Evolutionary conservation across 2,113 vertebrate species (phyloP).

Genomic region (Pristiophorus japonicus): DNA sequence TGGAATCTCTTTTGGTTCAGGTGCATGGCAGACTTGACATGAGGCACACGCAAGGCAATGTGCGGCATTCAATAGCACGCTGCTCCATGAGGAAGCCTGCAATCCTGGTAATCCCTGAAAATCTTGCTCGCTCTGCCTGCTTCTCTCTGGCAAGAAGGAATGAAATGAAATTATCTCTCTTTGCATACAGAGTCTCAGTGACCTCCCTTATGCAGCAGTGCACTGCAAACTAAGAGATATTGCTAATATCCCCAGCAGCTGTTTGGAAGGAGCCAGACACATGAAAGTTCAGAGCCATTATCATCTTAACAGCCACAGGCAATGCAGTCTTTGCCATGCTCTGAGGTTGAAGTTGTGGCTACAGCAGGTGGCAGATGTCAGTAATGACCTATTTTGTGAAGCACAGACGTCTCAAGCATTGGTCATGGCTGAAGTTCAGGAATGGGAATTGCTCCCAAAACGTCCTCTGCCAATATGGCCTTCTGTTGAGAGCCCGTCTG

Average conservation of each 20-base stretch:
- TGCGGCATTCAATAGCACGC: neutral
- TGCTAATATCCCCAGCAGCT: neutral
- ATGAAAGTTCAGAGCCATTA: neutral
- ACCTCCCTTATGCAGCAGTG: neutral
- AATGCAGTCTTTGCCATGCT: neutral
- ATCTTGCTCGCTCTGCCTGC: neutral
- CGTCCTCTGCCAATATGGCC: too few species aligned
- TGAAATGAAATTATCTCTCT: neutral
- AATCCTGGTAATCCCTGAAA: neutral
- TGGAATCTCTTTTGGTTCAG: neutral
- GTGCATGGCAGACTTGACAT: neutral
- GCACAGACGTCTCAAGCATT: too few species aligned
- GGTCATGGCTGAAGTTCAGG: too few species aligned
- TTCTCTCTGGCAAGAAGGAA: neutral
- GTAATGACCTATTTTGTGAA: too few species aligned
- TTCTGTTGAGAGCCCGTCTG: too few species aligned
- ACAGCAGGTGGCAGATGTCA: neutral
- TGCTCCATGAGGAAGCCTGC: neutral
- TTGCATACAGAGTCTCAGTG: neutral
- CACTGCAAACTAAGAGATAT: neutral
- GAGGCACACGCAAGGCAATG: neutral
- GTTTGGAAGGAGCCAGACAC: neutral
- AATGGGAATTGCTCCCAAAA: too few species aligned
- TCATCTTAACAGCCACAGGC: neutral
- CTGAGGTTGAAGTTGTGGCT: neutral